Evolutionary conservation across 2,113 vertebrate species (phyloP).

Genomic region (Falco punctatus): DNA sequence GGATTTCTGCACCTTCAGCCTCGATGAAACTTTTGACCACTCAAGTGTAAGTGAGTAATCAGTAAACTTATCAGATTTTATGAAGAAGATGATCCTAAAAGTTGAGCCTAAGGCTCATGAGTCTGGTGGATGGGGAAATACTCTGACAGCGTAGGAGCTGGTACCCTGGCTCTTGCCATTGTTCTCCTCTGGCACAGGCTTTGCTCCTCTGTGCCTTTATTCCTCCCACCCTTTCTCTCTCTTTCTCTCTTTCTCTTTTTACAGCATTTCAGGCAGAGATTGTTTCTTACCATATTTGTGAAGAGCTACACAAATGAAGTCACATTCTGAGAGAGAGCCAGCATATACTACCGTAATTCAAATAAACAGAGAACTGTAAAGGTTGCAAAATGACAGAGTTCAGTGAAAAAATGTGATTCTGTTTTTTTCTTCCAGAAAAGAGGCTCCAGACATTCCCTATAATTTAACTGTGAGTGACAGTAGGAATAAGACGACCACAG

Average conservation of each 20-base stretch:
- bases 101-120: background rate
- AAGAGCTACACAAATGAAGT: background rate
- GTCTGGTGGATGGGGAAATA: background rate
- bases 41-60: background rate
- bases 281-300: background rate
- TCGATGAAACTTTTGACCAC: background rate
- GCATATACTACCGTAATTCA: background rate
- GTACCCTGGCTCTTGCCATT: background rate
- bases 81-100: background rate
- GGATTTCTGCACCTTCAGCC: background rate
- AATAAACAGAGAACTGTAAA: background rate
- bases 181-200: background rate
- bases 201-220: background rate
- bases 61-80: background rate
- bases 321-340: background rate
- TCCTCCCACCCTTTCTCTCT: background rate
- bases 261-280: background rate
- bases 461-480: slow-evolving; percentile 74
- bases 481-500: slow-evolving; percentile 68
- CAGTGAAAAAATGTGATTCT: background rate
- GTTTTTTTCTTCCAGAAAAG: slow-evolving; percentile 44
- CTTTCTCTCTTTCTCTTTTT: background rate
- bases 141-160: background rate
- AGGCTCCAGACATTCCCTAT: slow-evolving; percentile 36
- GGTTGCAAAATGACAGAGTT: background rate